Evolutionary conservation across 2,888 invertebrate genomes (phyloP), one percentile per base, ranked within the genome.

Genomic region (Sthenelais limicola): DNA sequence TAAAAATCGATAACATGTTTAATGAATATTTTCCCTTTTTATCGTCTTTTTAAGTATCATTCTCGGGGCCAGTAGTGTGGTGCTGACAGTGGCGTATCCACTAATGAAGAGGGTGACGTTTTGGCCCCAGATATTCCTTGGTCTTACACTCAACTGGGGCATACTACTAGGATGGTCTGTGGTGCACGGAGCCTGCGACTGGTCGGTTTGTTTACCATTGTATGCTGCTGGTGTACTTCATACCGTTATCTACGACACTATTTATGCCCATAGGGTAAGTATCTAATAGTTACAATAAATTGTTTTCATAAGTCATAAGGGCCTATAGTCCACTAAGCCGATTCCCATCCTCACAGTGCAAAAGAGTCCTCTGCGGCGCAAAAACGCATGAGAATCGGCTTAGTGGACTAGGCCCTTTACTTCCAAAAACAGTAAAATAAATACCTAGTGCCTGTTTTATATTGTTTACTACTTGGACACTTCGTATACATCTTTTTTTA

Each of bases 191-290:
- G 88, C 89, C 15, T 89, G 94, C n/a, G 90, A 87, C 74, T 91
- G 82, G 88, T 86, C 91, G 0, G 90, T 93, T 1, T 95, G 96
- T 82, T 85, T 95, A 68, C 96, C 97, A 0, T 90, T 99, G 58
- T 99, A 99, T 87, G 80, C 91, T 0, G 93, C 95, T 0, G 94
- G 97, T 48, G 89, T 98, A 71, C 93, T 93, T 75, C 99, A 98
- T 98, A 99, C 98, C 0, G 92, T 99, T 67, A 90, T 98, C 0
- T 99, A 99, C 86, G 99, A 99, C 84, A 99, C 98, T 0, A 97
- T 99, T 80, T 99, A 99, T 88, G 98, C 98, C 0, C 97, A 98
- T 90, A 98, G 99, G 91, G 94, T 94, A 80, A 74, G 79, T 79
- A 18, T 21, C 12, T 7, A n/a, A n/a, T n/a, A n/a, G n/a, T n/a